Base-by-base conservation (phyloP, 2,888 invertebrate genomes). In the Melieria picta region DNA sequence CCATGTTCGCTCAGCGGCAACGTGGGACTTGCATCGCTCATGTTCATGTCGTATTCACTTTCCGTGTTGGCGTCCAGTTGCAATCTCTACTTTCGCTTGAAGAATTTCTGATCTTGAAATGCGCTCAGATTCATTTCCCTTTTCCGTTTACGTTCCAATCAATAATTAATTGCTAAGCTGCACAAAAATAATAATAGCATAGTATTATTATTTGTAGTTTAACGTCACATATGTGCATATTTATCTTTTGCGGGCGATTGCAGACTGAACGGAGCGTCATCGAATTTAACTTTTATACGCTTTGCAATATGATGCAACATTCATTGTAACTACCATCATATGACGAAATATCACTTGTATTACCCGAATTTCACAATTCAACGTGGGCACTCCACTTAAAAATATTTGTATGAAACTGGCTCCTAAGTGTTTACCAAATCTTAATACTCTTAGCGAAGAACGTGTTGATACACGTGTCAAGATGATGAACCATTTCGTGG, bases 91-190 rank as follows among this genome's bases (percentile, higher is more conserved):
- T 81, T 80, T 77, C 78, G 77, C 64, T 77, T 77, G 69, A 80
- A 78, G 68, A 80, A 79, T 62, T 79, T 80, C 72, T 78, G 79
- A 77, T 80, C 79, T 68, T 77, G 72, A 73, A 63, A 72, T 46
- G 45, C 57, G 50, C 48, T 48, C 58, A 74, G 69, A 74, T 65
- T 73, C 77, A 79, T 79, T 77, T 76, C 77, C 75, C 47, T 47
- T 1, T 10, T 48, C 52, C 1, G 10, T 7, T 64, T 52, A 1
- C 42, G 56, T 48, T 47, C 16, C 43, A 50, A 50, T 4, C 7
- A 9, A 46, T 13, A 47, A 65, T 56, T 46, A 56, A 10, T 56
- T 13, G 47, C 11, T 46, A 56, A 65, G 16, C 30, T 30, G 30
- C 30, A 30, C 30, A 30, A 30, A 2, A 30, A 30, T 30, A 56